phyloP scores from a whole-genome alignment of 2,113 vertebrate species.

The Oriolus oriolus region DNA sequence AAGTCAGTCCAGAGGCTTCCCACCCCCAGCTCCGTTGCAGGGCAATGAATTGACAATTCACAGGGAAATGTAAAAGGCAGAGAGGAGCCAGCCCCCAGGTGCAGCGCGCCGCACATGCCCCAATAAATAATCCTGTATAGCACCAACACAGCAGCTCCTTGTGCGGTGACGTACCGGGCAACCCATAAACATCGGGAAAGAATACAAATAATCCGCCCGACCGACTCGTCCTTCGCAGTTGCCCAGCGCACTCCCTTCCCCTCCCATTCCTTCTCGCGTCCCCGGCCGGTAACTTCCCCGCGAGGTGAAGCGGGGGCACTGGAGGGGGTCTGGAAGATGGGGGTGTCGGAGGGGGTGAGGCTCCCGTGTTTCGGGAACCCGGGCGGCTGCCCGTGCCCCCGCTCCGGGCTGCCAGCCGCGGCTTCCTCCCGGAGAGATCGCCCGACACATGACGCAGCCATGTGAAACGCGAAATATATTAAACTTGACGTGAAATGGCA shows the following conservation, averaged over 20 bases:
- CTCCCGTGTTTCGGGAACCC: not conserved
- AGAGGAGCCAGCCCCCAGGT: slow-evolving; percentile 63
- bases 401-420: not conserved
- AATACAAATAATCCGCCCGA: slow-evolving; percentile 55
- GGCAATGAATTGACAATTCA: slow-evolving; percentile 75
- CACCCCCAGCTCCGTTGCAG: slow-evolving; percentile 14
- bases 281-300: slow-evolving; percentile 46
- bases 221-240: slow-evolving; percentile 31
- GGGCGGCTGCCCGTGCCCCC: not conserved
- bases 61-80: slow-evolving; percentile 60
- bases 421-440: slow-evolving; percentile 9
- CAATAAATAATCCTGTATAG: slow-evolving; percentile 65
- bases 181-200: slow-evolving; percentile 47
- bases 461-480: slow-evolving; percentile 38
- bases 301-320: not conserved
- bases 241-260: slow-evolving; percentile 16
- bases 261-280: not conserved
- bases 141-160: slow-evolving; percentile 59
- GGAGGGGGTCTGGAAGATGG: not conserved
- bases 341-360: not conserved
- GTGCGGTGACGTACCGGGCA: slow-evolving; percentile 54
- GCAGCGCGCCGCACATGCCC: slow-evolving; percentile 66
- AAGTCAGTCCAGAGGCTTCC: slow-evolving; percentile 61
- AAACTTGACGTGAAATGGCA: slow-evolving; percentile 25
- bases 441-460: slow-evolving; percentile 34